Percentiles rank a stretch among this genome's conserved stretches.
These are phyloP conservation scores for Apamea crenata DNA, from an alignment of 2,888 invertebrate genomes.

Conservation along the genomic window DNA sequence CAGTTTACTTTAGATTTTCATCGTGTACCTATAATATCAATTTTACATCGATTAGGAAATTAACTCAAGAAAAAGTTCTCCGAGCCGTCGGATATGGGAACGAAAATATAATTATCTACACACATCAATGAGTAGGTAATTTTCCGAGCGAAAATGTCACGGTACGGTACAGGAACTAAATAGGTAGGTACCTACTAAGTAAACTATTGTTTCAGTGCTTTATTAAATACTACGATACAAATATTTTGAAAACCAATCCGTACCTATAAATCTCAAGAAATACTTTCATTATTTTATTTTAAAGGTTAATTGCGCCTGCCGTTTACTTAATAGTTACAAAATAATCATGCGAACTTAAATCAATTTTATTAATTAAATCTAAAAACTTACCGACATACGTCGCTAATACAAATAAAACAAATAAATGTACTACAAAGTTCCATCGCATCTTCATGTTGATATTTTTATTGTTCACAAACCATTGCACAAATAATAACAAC, in stretches of 20 bases:
- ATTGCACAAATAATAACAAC: conserved; percentile 70
- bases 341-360: background rate
- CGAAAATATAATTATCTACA: conserved; percentile 1
- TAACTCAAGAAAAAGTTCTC: background rate
- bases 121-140: conserved; percentile 16
- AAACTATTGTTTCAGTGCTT: background rate
- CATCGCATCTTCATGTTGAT: conserved; percentile 81
- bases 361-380: background rate
- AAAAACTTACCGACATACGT: conserved; percentile 81
- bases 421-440: conserved; percentile 78
- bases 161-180: conserved; percentile 14
- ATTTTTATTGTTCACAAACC: conserved; percentile 73
- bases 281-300: background rate
- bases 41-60: background rate
- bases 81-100: background rate
- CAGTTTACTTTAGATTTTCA: background rate
- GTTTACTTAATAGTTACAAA: background rate
- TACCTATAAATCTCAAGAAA: background rate
- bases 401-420: conserved; percentile 75
- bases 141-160: conserved; percentile 23
- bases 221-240: background rate
- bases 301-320: background rate
- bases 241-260: background rate
- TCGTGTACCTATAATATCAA: background rate
- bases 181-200: background rate